Evolutionary conservation across 2,113 vertebrate species (phyloP).

Genomic region (Pelvicachromis taeniatus): DNA sequence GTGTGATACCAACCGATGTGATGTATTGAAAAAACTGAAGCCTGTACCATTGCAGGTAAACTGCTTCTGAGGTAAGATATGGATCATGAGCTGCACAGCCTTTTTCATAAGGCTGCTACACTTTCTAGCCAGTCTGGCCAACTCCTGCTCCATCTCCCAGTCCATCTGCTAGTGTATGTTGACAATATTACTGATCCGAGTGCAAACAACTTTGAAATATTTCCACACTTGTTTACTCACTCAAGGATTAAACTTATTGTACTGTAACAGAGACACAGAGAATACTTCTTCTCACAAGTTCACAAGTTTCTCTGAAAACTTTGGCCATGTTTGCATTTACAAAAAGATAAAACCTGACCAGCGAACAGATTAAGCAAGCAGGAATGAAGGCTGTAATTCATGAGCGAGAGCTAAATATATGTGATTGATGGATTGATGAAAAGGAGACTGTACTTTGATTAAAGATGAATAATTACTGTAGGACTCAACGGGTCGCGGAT

Average conservation of each 20-base stretch:
- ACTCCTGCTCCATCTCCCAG: neutral
- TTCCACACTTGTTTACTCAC: neutral
- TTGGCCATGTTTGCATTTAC: neutral
- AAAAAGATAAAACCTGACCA: neutral
- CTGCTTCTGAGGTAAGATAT: neutral
- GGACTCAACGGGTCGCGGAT: accelerated
- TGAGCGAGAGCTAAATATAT: neutral
- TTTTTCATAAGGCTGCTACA: conserved; percentile 7
- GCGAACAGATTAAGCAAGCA: neutral
- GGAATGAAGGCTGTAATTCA: neutral
- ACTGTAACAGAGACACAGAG: neutral
- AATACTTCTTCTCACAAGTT: neutral
- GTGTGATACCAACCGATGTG: neutral
- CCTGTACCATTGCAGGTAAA: neutral
- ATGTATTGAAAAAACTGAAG: neutral
- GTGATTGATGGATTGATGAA: neutral
- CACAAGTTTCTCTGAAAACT: neutral
- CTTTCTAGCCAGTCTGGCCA: neutral
- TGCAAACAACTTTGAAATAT: neutral
- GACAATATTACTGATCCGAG: conserved; percentile 2
- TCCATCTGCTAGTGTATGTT: conserved; percentile 23
- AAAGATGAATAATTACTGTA: neutral
- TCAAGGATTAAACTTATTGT: neutral
- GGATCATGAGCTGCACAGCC: neutral
- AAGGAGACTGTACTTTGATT: neutral